Evolutionary conservation across 2,888 invertebrate species (phyloP).

Genomic region (Bembecia ichneumoniformis): DNA sequence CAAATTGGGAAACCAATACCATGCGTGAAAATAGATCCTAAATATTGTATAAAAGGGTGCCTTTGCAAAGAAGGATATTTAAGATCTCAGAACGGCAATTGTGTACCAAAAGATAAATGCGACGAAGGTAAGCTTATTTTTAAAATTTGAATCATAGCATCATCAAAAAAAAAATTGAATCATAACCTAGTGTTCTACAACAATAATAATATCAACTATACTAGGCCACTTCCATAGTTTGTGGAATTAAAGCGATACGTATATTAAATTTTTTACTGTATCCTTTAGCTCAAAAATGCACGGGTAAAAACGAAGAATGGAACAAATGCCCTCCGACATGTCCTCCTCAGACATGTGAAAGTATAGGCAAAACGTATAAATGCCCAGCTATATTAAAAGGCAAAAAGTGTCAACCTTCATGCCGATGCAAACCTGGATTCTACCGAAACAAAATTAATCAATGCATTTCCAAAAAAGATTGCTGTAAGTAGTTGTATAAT

Average conservation of each 20-base stretch:
- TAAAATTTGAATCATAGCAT: background rate
- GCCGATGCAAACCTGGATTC: slow-evolving; percentile 19
- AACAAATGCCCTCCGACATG: slow-evolving; percentile 17
- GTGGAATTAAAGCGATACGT: background rate
- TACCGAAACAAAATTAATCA: slow-evolving; percentile 15
- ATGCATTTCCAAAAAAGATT: slow-evolving; percentile 20
- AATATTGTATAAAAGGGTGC: slow-evolving; percentile 16
- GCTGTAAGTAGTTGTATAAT: slow-evolving; percentile 18
- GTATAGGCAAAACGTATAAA: slow-evolving; percentile 3
- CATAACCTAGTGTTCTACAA: background rate
- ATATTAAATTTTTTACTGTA: background rate
- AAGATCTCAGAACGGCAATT: slow-evolving; percentile 2
- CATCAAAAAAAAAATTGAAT: background rate
- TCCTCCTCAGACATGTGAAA: slow-evolving; percentile 19
- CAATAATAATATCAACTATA: background rate
- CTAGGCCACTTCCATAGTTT: background rate
- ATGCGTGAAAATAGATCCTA: background rate
- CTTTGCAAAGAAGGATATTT: slow-evolving; percentile 14
- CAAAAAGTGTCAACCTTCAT: slow-evolving; percentile 7
- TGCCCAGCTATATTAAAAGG: slow-evolving; percentile 8
- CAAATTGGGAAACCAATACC: slow-evolving; percentile 4
- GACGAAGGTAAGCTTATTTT: background rate
- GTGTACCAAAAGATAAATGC: background rate
- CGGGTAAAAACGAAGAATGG: slow-evolving; percentile 9
- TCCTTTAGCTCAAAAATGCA: background rate